Percentiles rank a stretch among this genome's conserved stretches.
Conservation (phyloP, 1,140 invertebrate species). For the Drosophila sp. region DNA sequence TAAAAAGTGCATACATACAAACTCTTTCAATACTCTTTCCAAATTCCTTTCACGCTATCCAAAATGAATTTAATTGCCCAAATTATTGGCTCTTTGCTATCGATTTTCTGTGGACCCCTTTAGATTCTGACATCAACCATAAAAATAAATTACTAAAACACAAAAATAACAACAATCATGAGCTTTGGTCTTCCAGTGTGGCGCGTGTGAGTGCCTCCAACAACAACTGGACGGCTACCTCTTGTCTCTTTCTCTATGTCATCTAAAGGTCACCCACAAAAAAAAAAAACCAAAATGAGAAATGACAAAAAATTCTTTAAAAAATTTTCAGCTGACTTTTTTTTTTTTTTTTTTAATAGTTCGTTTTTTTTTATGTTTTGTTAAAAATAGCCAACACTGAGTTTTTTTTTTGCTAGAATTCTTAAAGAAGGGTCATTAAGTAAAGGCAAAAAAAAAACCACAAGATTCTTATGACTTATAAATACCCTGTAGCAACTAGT, state of each 20-base stretch:
- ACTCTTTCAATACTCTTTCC: slow-evolving; percentile 23
- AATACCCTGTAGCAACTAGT: background rate
- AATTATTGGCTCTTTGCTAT: slow-evolving; percentile 37
- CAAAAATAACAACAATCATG: slow-evolving; percentile 19
- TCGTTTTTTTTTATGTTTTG: slow-evolving; percentile 36
- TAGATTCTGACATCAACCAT: slow-evolving; percentile 38
- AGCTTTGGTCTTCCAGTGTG: slow-evolving; percentile 68
- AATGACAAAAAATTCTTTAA: slow-evolving; percentile 40
- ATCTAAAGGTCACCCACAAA: slow-evolving; percentile 70
- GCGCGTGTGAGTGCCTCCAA: slow-evolving; percentile 45
- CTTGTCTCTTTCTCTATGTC: slow-evolving; percentile 57
- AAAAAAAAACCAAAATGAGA: slow-evolving; percentile 24
- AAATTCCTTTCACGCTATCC: background rate
- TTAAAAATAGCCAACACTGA: slow-evolving; percentile 47
- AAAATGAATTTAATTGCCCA: slow-evolving; percentile 23
- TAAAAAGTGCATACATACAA: background rate
- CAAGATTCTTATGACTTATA: background rate
- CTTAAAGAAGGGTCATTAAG: background rate
- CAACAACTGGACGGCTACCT: slow-evolving; percentile 20
- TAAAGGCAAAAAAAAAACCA: background rate
- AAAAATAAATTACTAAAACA: slow-evolving; percentile 29
- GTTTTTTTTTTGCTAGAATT: slow-evolving; percentile 4
- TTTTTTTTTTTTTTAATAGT: slow-evolving; percentile 60
- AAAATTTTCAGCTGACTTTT: slow-evolving; percentile 52
- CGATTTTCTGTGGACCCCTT: slow-evolving; percentile 50